phyloP scores from a whole-genome alignment of 2,797 vertebrate species.

The Gymnoscopelus braueri region DNA sequence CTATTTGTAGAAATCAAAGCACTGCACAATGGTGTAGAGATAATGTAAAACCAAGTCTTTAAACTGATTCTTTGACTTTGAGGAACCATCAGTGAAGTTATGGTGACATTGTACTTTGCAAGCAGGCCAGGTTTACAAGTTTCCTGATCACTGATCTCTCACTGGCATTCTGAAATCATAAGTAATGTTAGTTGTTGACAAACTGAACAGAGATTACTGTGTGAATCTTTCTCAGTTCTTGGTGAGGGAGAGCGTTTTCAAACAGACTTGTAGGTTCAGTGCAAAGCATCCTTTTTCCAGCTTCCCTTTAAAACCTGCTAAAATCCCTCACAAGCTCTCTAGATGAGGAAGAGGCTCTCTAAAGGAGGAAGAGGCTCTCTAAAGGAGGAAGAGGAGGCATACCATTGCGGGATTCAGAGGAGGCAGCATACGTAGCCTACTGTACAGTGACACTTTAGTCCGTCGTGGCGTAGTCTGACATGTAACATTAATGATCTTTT shows the following conservation, averaged over 20 bases:
- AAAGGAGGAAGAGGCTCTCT: background rate
- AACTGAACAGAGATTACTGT: constrained; percentile 6
- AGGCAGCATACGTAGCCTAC: no score
- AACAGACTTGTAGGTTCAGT: constrained; percentile 17
- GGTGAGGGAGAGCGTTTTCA: constrained; percentile 25
- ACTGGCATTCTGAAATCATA: background rate
- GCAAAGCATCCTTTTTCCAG: background rate
- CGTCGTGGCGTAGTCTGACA: no score
- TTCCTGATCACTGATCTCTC: background rate
- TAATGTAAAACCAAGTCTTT: background rate
- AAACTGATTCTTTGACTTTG: constrained; percentile 1
- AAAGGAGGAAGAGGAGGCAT: background rate
- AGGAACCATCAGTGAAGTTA: constrained; percentile 19
- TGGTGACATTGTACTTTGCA: constrained; percentile 17
- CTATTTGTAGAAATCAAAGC: background rate
- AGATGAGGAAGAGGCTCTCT: background rate
- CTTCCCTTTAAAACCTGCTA: no score
- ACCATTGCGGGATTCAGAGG: no score
- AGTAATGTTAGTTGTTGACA: constrained; percentile 15
- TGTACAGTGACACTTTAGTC: no score
- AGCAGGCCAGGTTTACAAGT: constrained; percentile 3
- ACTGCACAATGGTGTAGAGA: background rate
- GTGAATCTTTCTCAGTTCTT: constrained; percentile 11
- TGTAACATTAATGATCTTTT: constrained; percentile 3
- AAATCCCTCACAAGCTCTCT: background rate